Conservation (phyloP, 2,797 vertebrate species). For the Agapornis canus region DNA sequence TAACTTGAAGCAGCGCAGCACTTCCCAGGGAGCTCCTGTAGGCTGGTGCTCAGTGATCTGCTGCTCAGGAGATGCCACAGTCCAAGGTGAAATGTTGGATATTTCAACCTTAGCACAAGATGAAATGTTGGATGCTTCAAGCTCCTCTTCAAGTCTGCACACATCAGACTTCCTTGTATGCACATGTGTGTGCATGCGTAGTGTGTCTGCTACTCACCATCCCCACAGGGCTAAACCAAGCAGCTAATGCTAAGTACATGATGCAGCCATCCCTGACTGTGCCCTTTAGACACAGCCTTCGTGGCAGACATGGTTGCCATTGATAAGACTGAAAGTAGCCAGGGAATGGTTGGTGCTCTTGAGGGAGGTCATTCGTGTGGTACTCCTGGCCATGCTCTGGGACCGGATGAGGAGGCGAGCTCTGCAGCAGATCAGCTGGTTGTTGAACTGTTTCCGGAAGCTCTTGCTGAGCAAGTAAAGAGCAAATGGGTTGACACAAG, state of each 20-base stretch:
- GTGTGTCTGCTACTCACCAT: background rate
- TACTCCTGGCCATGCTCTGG: conserved; percentile 80
- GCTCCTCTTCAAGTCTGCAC: background rate
- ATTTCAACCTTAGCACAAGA: background rate
- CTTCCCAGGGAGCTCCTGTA: background rate
- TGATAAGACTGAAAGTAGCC: conserved; percentile 86
- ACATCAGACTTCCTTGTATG: background rate
- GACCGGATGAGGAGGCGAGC: conserved; percentile 71
- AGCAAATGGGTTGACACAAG: conserved; percentile 94
- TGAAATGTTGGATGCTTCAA: background rate
- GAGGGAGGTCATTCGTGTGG: conserved; percentile 86
- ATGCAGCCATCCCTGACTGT: background rate
- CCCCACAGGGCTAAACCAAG: background rate
- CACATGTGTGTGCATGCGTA: rapidly evolving
- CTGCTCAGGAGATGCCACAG: background rate
- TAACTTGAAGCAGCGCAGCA: background rate
- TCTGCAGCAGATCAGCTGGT: conserved; percentile 88
- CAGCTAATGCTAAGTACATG: rapidly evolving
- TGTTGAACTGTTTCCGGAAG: conserved; percentile 95
- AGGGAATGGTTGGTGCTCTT: conserved; percentile 89
- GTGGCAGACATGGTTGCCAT: conserved; percentile 81
- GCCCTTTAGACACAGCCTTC: conserved; percentile 80
- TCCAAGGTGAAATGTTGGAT: background rate
- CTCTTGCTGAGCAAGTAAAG: conserved; percentile 94
- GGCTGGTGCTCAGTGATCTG: background rate